Evolutionary conservation across 2,113 vertebrate species (phyloP).

Genomic region (Electrona antarctica): DNA sequence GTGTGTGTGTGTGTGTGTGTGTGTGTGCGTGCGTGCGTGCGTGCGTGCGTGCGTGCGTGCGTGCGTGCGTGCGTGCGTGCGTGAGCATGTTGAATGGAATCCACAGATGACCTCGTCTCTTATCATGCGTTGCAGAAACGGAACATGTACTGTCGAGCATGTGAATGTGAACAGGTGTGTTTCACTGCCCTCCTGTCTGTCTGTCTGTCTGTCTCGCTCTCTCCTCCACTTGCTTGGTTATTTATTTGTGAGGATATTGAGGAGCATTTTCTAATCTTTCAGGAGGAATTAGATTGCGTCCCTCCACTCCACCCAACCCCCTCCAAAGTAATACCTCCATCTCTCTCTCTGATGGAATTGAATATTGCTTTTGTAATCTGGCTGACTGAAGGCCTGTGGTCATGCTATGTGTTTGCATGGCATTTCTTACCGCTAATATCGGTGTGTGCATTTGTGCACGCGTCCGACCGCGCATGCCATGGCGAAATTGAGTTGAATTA

Average conservation of each 20-base stretch:
- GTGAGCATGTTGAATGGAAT: neutral
- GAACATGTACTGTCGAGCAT: conserved; percentile 18
- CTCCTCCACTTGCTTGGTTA: neutral
- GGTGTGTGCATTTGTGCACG: too few relatives aligned
- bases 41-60: too few relatives aligned
- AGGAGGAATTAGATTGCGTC: neutral
- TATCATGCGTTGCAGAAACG: conserved; percentile 25
- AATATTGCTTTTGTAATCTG: neutral
- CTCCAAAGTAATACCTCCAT: neutral
- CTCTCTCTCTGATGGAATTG: neutral
- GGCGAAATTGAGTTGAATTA: too few relatives aligned
- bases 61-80: too few relatives aligned
- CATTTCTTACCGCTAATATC: neutral
- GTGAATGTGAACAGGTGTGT: conserved; percentile 7
- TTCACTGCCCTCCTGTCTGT: conserved; percentile 2
- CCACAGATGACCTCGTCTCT: neutral
- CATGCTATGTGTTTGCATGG: too few relatives aligned
- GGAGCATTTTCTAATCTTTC: neutral
- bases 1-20: too few relatives aligned
- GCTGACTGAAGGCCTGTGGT: neutral
- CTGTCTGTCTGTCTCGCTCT: neutral
- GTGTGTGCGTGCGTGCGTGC: too few relatives aligned
- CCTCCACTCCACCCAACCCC: too few relatives aligned
- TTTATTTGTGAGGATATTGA: too few relatives aligned
- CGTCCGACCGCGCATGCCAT: neutral